Evolutionary conservation across 2,113 vertebrate species (phyloP).

Genomic region (Gymnobelideus leadbeateri): DNA sequence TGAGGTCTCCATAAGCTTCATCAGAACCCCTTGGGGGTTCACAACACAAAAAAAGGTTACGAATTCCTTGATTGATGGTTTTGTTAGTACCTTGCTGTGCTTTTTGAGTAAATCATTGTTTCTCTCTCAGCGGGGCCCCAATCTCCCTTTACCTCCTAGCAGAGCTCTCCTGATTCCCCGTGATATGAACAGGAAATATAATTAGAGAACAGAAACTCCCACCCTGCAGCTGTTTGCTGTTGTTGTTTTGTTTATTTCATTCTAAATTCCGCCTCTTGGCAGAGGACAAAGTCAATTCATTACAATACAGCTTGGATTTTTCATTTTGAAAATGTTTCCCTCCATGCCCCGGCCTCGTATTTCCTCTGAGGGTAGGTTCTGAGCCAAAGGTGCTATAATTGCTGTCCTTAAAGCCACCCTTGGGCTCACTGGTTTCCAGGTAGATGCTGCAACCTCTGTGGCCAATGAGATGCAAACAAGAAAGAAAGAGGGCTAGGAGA

Average conservation of each 20-base stretch:
- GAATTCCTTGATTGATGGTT: background rate
- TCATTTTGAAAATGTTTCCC: background rate
- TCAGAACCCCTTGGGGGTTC: background rate
- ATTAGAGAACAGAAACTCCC: background rate
- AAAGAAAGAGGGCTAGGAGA: background rate
- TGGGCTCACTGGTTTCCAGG: background rate
- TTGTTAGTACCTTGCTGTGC: background rate
- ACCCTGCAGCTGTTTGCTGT: background rate
- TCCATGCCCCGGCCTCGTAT: background rate
- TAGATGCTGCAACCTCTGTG: background rate
- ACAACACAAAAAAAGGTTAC: background rate
- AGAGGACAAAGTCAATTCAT: background rate
- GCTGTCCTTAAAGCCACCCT: background rate
- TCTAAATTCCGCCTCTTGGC: background rate
- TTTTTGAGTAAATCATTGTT: background rate
- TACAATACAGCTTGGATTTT: background rate
- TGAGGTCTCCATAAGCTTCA: background rate
- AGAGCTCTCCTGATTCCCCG: background rate
- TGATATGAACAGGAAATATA: background rate
- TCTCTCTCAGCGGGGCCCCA: background rate
- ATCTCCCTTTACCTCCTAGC: background rate
- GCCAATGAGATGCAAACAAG: background rate
- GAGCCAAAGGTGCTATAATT: background rate
- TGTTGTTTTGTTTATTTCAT: background rate
- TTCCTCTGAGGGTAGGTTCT: background rate